phyloP scores from a whole-genome alignment of 2,113 vertebrate species.

The Heliornis fulica region DNA sequence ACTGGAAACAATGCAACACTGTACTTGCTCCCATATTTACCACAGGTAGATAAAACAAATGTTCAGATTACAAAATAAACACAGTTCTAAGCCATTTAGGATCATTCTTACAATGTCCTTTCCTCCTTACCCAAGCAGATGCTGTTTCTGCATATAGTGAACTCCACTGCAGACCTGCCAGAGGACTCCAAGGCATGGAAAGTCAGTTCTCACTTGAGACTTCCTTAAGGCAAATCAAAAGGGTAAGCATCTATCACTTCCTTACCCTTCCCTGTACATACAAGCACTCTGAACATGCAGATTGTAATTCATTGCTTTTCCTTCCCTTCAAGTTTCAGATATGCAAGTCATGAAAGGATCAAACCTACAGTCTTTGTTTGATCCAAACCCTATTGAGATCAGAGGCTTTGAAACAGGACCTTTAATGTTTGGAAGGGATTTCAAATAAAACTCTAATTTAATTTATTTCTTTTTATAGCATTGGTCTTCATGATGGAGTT shows the following conservation, averaged over 20 bases:
- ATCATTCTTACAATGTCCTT: not conserved
- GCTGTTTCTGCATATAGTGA: not conserved
- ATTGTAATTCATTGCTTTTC: not conserved
- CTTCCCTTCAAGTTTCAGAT: not conserved
- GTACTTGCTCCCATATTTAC: not conserved
- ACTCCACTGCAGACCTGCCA: not conserved
- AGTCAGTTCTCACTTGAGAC: not conserved
- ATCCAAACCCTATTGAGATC: not conserved
- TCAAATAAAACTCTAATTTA: not conserved
- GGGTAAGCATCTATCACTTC: not conserved
- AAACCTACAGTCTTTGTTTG: not conserved
- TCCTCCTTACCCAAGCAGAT: not conserved
- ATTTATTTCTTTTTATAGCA: not conserved
- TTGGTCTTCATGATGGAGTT: not conserved
- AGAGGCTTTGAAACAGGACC: slow-evolving; percentile 3
- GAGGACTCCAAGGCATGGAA: not conserved
- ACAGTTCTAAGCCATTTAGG: not conserved
- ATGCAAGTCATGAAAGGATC: rapidly evolving
- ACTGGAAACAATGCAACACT: not conserved
- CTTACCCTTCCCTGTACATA: not conserved
- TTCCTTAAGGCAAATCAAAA: not conserved
- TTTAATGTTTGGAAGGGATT: not conserved
- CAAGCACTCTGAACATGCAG: not conserved
- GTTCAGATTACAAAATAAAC: not conserved
- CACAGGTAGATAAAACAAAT: not conserved